phyloP scores from a whole-genome alignment of 2,888 invertebrate genomes.

The Drosophila multiciliata region DNA sequence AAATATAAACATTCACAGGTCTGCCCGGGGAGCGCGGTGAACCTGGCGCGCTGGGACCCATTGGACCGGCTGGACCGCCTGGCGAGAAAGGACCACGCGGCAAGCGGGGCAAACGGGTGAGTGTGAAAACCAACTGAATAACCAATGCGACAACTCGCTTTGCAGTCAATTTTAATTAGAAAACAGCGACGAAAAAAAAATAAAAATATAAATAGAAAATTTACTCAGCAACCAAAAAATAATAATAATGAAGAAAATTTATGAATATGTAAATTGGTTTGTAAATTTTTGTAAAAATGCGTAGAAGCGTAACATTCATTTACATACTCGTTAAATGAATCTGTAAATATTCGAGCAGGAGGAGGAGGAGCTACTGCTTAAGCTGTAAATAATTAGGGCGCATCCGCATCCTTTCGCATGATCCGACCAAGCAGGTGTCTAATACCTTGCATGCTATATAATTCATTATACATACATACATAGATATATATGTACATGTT shows the following conservation, averaged over 20 bases:
- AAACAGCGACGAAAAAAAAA: constrained; percentile 25
- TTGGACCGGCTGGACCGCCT: constrained; percentile 90
- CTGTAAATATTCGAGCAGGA: constrained; percentile 67
- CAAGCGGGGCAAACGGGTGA: constrained; percentile 97
- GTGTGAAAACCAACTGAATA: constrained; percentile 79
- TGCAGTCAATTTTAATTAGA: constrained; percentile 64
- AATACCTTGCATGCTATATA: constrained; percentile 50
- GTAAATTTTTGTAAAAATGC: constrained; percentile 66
- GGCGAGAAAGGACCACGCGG: constrained; percentile 96
- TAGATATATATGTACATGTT: constrained; percentile 25
- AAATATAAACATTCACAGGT: constrained; percentile 74
- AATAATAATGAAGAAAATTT: constrained; percentile 50
- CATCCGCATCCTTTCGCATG: constrained; percentile 65
- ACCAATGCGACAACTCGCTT: constrained; percentile 47
- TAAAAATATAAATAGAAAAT: background rate
- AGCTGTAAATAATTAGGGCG: constrained; percentile 62
- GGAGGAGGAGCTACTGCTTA: background rate
- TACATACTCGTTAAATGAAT: constrained; percentile 59
- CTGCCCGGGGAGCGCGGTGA: constrained; percentile 83
- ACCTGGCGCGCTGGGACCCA: constrained; percentile 87
- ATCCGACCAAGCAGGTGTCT: constrained; percentile 35
- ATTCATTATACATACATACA: constrained; percentile 1
- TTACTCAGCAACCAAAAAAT: background rate
- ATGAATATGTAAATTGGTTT: constrained; percentile 73
- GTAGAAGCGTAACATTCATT: constrained; percentile 64